These are phyloP conservation scores for Paedocypris sp. DNA, from an alignment of 2,113 vertebrate genomes.

Conservation along the genomic window DNA sequence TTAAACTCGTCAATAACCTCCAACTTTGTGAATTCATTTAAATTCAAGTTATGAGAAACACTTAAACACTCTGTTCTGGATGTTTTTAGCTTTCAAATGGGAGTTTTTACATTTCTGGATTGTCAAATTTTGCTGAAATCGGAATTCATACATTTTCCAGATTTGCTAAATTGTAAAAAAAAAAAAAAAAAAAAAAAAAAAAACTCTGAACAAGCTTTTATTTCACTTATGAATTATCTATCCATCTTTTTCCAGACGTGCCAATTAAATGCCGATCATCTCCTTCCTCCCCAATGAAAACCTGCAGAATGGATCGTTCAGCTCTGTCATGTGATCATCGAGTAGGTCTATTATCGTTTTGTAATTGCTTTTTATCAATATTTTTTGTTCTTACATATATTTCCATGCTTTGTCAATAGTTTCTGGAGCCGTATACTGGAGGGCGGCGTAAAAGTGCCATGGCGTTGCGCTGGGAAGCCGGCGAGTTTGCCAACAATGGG, in stretches of 20 bases:
- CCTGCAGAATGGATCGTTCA: conserved; percentile 62
- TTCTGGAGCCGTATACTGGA: conserved; percentile 49
- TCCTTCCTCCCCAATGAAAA: conserved; percentile 67
- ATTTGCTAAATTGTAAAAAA: not conserved
- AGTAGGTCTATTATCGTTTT: conserved; percentile 40
- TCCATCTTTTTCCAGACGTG: conserved; percentile 34
- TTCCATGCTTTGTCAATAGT: conserved; percentile 42
- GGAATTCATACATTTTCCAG: too few species aligned
- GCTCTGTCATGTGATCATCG: conserved; percentile 61
- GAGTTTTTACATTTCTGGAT: too few species aligned
- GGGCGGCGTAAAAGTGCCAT: conserved; percentile 62
- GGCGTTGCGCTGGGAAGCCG: conserved; percentile 64
- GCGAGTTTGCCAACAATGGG: conserved; percentile 55
- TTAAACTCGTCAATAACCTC: too few species aligned
- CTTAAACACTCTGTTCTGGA: too few species aligned
- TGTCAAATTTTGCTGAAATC: too few species aligned
- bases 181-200: not conserved
- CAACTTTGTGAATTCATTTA: too few species aligned
- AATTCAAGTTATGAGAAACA: too few species aligned
- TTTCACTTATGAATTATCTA: not conserved
- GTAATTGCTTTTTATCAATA: conserved; percentile 7
- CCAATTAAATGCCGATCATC: conserved; percentile 63
- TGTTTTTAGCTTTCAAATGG: too few species aligned
- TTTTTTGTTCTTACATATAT: not conserved
- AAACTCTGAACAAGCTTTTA: too few species aligned